These are phyloP conservation scores for Zaprionus kolodkinae DNA, from an alignment of 1,140 invertebrate genomes.

Conservation along the genomic window DNA sequence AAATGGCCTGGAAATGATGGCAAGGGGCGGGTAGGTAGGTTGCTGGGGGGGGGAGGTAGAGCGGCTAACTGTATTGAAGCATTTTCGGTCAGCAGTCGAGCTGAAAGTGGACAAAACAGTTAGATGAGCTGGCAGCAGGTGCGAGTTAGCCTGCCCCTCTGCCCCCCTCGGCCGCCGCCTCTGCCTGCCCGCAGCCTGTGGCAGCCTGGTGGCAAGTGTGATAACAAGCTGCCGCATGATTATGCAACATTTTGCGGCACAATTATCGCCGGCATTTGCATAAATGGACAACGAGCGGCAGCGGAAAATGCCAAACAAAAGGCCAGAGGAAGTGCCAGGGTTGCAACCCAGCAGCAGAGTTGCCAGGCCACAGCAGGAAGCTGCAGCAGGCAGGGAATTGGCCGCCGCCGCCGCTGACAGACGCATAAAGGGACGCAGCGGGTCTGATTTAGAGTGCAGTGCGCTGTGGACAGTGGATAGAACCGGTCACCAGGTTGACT, in stretches of 20 bases:
- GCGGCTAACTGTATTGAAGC: background rate
- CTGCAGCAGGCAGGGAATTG: conserved; percentile 41
- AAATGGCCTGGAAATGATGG: conserved; percentile 66
- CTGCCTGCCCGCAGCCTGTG: too few relatives aligned
- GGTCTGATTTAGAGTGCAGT: conserved; percentile 41
- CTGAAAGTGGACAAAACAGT: conserved; percentile 23
- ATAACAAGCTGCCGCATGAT: conserved; percentile 56
- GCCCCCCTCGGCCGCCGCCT: too few relatives aligned
- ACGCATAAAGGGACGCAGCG: conserved; percentile 43
- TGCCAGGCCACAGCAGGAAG: conserved; percentile 56
- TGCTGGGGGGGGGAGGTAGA: background rate
- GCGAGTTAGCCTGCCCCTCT: conserved; percentile 14
- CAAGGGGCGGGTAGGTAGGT: background rate
- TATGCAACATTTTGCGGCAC: conserved; percentile 79
- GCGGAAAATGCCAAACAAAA: conserved; percentile 34
- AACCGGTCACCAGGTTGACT: conserved; percentile 50
- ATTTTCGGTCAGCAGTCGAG: conserved; percentile 2
- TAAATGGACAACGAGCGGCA: conserved; percentile 52
- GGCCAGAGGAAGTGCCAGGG: conserved; percentile 53
- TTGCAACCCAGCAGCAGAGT: conserved; percentile 17
- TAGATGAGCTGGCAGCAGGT: background rate
- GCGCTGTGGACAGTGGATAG: conserved; percentile 24
- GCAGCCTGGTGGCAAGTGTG: too few relatives aligned
- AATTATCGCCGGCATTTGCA: conserved; percentile 77
- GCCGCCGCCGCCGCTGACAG: conserved; percentile 54